Base-by-base conservation (phyloP, 2,888 invertebrate genomes). In the Aricia artaxerxes region DNA sequence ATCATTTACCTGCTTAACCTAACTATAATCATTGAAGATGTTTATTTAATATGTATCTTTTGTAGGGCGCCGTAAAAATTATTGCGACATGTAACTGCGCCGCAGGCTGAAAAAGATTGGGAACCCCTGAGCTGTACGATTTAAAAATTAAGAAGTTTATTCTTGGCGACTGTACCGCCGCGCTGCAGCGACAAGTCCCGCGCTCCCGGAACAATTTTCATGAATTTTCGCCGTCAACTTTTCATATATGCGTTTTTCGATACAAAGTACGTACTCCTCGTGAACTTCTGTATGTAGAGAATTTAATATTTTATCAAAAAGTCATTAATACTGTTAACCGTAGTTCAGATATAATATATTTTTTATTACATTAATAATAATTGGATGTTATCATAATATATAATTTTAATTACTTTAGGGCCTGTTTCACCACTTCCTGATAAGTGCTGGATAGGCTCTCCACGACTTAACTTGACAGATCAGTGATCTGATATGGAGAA, bases 141-240 rank as follows among this genome's bases (percentile, higher is more conserved):
- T 44, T 49, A 49, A 49, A 49, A 49, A 49, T 49, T 57, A 60
- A n/a, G 61, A 24, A 24, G 64, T 35, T 75, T 49, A 35, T 49
- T 75, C 13, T 9, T 31, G 64, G 73, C 38, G 53, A 79, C 78
- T 77, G 79, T 72, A 75, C 78, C 80, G 77, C 77, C 24, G 60
- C 79, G 77, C 77, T 35, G 60, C 79, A 35, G 31, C 64, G 31
- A 53, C 24, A 35, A 38, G 78, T 75, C 81, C 78, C 79, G 40
- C 73, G 83, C 85, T 85, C 89, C 89, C 90, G 84, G 69, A 86
- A 85, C 90, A 91, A 89, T 91, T 89, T 91, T 88, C 86, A 84
- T 86, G 88, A 91, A 90, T 90, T 89, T 86, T 86, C 86, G 86
- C 86, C 83, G 88, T 88, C 88, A 87, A 87, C 85, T 87, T 87